Conservation (phyloP, 2,888 invertebrate species). For the Catocala fraxini region DNA sequence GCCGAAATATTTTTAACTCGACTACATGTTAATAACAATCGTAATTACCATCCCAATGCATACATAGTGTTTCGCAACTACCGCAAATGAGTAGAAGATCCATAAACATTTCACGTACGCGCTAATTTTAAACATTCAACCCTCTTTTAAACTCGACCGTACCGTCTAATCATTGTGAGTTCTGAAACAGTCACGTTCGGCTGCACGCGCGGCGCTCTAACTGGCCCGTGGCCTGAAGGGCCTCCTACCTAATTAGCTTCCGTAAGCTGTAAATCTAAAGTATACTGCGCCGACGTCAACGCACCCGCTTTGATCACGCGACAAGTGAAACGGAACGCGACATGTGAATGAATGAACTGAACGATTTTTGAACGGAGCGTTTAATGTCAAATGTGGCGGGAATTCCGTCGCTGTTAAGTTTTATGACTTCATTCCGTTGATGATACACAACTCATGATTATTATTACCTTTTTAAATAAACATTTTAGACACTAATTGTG, state of each 20-base stretch:
- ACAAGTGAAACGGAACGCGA: conserved; percentile 77
- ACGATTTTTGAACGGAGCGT: conserved; percentile 78
- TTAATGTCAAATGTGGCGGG: conserved; percentile 80
- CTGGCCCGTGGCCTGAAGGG: conserved; percentile 63
- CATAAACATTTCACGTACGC: conserved; percentile 8
- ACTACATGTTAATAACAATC: background rate
- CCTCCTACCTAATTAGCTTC: conserved; percentile 82
- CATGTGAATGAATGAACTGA: conserved; percentile 63
- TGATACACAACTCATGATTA: conserved; percentile 16
- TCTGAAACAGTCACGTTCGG: conserved; percentile 68
- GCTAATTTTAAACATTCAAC: conserved; percentile 20
- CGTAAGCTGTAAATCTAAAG: conserved; percentile 83
- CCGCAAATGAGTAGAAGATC: background rate
- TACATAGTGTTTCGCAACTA: conserved; percentile 2
- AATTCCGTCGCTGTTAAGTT: conserved; percentile 57
- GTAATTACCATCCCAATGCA: background rate
- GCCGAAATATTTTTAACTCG: too few species aligned
- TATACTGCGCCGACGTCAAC: conserved; percentile 74
- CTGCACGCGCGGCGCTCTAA: conserved; percentile 67
- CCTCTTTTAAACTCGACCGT: conserved; percentile 21
- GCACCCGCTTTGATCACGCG: conserved; percentile 79
- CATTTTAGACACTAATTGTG: background rate
- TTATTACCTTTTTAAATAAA: conserved; percentile 4
- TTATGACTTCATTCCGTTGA: conserved; percentile 50
- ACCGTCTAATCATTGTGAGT: conserved; percentile 55